A percentile compares a stretch with the other conserved stretches of the same genome.
These are phyloP conservation scores for Apostichopus leukothele DNA, from an alignment of 53 echinoderm and acorn worm genomes.

Conservation along the genomic window DNA sequence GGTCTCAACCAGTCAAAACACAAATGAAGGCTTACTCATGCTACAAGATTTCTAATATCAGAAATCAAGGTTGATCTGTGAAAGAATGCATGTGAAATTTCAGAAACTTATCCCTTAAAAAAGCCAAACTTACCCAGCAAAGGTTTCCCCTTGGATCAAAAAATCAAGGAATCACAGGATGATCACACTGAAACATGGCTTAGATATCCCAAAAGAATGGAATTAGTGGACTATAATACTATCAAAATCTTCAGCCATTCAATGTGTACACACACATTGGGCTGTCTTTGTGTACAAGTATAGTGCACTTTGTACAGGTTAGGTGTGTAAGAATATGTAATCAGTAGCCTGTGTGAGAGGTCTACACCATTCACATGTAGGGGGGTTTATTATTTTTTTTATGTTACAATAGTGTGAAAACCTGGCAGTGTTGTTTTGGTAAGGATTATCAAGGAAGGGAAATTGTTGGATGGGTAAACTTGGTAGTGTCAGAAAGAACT, in stretches of 20 bases:
- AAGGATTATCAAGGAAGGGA: constrained; percentile 23
- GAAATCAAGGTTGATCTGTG: constrained; percentile 14
- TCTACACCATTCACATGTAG: constrained; percentile 10
- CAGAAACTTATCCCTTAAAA: not conserved
- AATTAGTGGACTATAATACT: constrained; percentile 24
- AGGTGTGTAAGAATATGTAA: constrained; percentile 39
- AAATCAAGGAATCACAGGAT: constrained; percentile 25
- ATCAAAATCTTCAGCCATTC: not conserved
- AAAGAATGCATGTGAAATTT: constrained; percentile 2
- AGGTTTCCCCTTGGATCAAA: constrained; percentile 9
- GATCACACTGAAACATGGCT: constrained; percentile 32
- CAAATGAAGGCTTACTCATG: not conserved
- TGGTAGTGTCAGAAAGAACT: not conserved
- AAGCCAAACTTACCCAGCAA: constrained; percentile 24
- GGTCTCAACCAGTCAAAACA: constrained; percentile 7
- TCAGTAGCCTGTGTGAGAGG: constrained; percentile 15
- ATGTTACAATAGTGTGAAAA: constrained; percentile 2
- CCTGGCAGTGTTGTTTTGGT: constrained; percentile 18
- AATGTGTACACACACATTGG: constrained; percentile 32
- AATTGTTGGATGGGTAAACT: not conserved
- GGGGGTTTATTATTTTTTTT: not conserved
- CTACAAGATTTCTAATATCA: not conserved
- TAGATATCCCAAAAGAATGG: constrained; percentile 15
- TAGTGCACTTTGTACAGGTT: constrained; percentile 17
- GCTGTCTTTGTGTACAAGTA: constrained; percentile 25